Evolutionary conservation across 2,113 vertebrate genomes (phyloP), one percentile per base, ranked within the genome.

Genomic region (Arenaria interpres): DNA sequence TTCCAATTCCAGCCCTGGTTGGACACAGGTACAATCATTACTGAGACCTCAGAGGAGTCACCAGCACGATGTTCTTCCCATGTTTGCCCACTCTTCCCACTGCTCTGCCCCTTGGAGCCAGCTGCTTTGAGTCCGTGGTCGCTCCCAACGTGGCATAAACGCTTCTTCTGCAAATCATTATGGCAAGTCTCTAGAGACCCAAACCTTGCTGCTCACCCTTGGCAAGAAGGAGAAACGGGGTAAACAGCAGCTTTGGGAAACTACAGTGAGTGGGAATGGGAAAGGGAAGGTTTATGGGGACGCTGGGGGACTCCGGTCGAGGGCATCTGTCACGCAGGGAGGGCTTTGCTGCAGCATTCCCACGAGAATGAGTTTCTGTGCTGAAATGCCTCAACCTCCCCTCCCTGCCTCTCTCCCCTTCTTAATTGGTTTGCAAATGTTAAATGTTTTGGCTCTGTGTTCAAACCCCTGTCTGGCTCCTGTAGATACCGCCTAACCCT

Each of bases 401-500:
- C 50, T 67, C 28, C 54, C 71, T 39, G 18, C 85, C 51, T 33
- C 68, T 48, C 77, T 62, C 62, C 73, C 63, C 80, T n/a, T 48
- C 48, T 78, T 54, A 77, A 83, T 87, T 45, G 77, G 41, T 75
- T 87, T 68, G 45, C 81, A 7, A 69, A 68, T 60, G 24, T 71
- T 33, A 90, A 92, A 89, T 10, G 90, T 35, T 63, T 66, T 24
- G 92, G 91, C 93, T 84, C 89, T 6, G 46, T 48, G 32, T 79
- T 68, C 90, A 76, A 76, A 81, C 73, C 77, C 1, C 93, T 21
- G 93, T 57, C 91, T 53, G 93, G 89, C 91, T 94, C 86, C 93
- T 63, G 72, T 4, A 72, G 89, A 35, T 88, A 27, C 10, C 4
- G 57, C 66, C 88, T n/a, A 73, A 73, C 88, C 90, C 78, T 23